These are phyloP conservation scores for Pipistrellus nathusii DNA, from an alignment of 2,797 vertebrate genomes.

Conservation along the genomic window DNA sequence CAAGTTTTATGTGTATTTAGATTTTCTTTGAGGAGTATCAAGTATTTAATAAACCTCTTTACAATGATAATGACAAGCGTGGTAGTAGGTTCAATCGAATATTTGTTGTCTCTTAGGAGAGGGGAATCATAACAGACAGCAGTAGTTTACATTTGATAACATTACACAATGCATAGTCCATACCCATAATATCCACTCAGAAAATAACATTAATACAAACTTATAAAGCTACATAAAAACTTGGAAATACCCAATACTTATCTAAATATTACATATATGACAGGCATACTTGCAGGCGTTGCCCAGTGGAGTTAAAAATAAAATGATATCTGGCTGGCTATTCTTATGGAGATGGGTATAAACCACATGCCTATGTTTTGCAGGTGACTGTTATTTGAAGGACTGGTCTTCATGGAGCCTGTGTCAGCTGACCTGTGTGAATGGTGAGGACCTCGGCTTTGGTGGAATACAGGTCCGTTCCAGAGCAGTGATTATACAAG, in stretches of 20 bases:
- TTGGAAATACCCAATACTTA: neutral
- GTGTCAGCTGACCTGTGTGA: constrained; percentile 95
- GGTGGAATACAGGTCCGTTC: constrained; percentile 95
- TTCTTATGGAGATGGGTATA: neutral
- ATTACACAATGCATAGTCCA: neutral
- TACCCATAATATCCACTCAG: neutral
- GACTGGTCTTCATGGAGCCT: constrained; percentile 98
- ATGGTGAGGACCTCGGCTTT: constrained; percentile 93
- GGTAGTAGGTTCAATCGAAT: neutral
- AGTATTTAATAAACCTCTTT: neutral
- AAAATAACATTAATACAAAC: constrained; percentile 3
- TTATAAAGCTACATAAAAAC: neutral
- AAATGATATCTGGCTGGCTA: neutral
- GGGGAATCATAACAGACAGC: neutral
- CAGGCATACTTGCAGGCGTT: neutral
- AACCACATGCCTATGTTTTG: constrained; percentile 29
- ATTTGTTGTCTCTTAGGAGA: neutral
- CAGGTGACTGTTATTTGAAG: constrained; percentile 98
- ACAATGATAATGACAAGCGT: neutral
- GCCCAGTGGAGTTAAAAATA: neutral
- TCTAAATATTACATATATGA: neutral
- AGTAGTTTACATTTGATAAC: neutral
- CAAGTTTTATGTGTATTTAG: neutral
- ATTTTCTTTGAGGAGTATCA: neutral
- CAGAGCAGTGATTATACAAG: constrained; percentile 94